Base-by-base conservation (phyloP, 2,797 vertebrate species). In the Melanotaenia nigrans region DNA sequence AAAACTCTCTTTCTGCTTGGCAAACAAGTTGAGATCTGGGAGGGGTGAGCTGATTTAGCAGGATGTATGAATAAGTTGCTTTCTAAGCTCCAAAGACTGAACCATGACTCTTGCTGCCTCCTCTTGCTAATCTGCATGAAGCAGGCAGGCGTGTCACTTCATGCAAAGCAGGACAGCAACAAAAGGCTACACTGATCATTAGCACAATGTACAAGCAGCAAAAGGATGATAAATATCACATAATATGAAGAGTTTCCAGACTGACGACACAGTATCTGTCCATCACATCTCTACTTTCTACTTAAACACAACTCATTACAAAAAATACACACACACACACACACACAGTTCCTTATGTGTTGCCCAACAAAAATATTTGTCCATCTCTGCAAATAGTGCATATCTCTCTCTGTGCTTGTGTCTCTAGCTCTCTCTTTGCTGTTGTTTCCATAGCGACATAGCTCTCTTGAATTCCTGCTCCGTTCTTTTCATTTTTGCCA, bases 401-500 rank as follows among this genome's bases (percentile, higher is more conserved):
- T 86, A 40, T 85, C 66, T 75, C 30, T 65, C 20, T 65, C 61
- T 28, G 61, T 14, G 42, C 35, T 45, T 61, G 56, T 38, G 54
- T 85, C 63, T 85, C 71, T 56, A 28, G 86, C 80, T 84, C 83
- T 82, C 80, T 88, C 88, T 88, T 89, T 87, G 86, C 91, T 89
- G 90, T 92, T 91, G 94, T 95, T 95, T 94, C 94, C 94, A 95
- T 95, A 94, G 93, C 93, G 90, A 95, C 94, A 82, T 84, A 76
- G 89, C 93, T 91, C 92, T 83, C 89, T 92, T 89, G 90, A 92
- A 93, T 94, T 91, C 91, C 91, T 91, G 84, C 87, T 90, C 69
- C 68, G 69, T 90, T 92, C 92, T 92, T 92, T 92, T 92, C 89
- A 92, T 87, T 90, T 91, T 87, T 91, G 88, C 91, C 91, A 93